Evolutionary conservation across 2,797 vertebrate species (phyloP), one percentile per base, ranked within the genome.

Genomic region (Pipistrellus nathusii): DNA sequence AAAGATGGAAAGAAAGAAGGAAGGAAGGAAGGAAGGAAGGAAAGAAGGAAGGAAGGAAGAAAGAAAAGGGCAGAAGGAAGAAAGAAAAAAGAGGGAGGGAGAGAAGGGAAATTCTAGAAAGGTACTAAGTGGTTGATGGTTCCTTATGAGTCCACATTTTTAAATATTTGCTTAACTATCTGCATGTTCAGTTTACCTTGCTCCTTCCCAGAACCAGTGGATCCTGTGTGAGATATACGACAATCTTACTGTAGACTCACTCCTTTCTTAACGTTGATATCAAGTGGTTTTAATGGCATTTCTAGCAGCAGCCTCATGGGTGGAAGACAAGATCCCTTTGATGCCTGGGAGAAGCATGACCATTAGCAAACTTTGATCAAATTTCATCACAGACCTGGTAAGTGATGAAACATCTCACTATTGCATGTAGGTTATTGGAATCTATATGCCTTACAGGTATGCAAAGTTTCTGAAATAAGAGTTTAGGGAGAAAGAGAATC

Each of bases 371-470:
- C 21, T 78, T 91, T 71, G 13, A 25, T 76, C 38, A 91, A 81
- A 75, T 91, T 71, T 76, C 93, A 93, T 55, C 32, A 46, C 38
- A 86, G 93, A 25, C 3, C 13, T 82, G 59, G 38, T 48, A 35
- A 10, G 44, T 76, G n/a, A 3, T 21, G 53, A 84, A 73, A 51
- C 7, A 73, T 68, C 41, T 55, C 35, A 90, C 66, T 46, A 68
- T 44, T 48, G 27, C 46, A 78, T 11, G 12, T 55, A 27, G 44
- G 15, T n/a, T 66, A 85, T 20, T 69, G 69, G 41, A 57, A 55
- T 89, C 51, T 83, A 0, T 80, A 66, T 69, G 66, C 17, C 38
- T 35, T 62, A 64, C n/a, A 48, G 27, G 10, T 55, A 41, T 8
- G 21, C 21, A 88, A 25, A 4, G 3, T 48, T 89, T 92, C 48